phyloP scores from a whole-genome alignment of 2,888 invertebrate species.

The Eupelmus urozonus region DNA sequence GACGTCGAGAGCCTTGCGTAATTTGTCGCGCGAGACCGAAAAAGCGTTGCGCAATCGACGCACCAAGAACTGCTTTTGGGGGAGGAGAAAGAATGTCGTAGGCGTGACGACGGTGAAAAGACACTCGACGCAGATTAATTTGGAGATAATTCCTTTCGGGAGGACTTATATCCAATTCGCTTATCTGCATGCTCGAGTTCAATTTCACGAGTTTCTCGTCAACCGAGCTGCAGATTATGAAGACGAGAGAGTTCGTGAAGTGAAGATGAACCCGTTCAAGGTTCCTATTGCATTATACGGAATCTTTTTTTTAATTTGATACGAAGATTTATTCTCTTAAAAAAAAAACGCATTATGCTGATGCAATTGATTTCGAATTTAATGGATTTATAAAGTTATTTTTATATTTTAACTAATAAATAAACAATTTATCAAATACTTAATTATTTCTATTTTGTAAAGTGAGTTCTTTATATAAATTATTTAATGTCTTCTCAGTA shows the following conservation, averaged over 20 bases:
- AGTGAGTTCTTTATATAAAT: no score
- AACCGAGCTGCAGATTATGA: not conserved
- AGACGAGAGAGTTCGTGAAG: not conserved
- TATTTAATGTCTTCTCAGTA: no score
- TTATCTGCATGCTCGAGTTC: slow-evolving; percentile 43
- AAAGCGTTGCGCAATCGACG: slow-evolving; percentile 35
- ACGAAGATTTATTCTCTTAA: no score
- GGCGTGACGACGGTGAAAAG: slow-evolving; percentile 21
- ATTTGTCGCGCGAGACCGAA: slow-evolving; percentile 26
- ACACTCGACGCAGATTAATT: slow-evolving; percentile 49
- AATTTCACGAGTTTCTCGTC: slow-evolving; percentile 23
- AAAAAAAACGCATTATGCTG: no score
- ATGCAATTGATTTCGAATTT: no score
- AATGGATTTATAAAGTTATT: no score
- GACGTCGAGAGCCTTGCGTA: slow-evolving; percentile 13
- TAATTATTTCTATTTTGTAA: no score
- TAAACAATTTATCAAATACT: no score
- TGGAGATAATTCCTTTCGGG: slow-evolving; percentile 38
- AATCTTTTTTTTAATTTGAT: no score
- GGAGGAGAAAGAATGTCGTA: slow-evolving; percentile 32
- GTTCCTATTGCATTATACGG: no score
- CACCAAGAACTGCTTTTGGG: not conserved
- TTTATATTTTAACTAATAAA: no score
- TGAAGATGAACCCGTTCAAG: not conserved
- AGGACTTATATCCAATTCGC: slow-evolving; percentile 34